Conservation (phyloP, 2,888 invertebrate genomes). For the Branchellion lobata region DNA sequence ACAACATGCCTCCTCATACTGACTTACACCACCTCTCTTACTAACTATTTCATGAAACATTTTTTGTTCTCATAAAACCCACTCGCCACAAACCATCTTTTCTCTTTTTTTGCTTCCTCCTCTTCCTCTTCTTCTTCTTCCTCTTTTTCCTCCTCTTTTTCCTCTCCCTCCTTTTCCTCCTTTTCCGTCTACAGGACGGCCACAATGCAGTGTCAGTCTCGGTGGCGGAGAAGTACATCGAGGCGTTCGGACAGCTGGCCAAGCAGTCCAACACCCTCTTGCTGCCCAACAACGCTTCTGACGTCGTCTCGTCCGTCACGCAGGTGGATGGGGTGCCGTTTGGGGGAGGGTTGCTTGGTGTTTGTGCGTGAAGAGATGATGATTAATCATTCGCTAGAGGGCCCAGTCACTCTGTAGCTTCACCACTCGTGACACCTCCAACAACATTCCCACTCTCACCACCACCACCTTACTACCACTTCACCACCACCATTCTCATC, state of each 20-base stretch:
- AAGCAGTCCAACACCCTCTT: conserved; percentile 90
- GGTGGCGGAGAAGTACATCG: conserved; percentile 92
- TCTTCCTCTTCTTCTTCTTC: background rate
- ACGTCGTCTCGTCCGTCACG: conserved; percentile 74
- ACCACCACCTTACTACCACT: too few relatives aligned
- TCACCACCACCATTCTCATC: too few relatives aligned
- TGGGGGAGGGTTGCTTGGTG: background rate
- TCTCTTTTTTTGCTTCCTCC: background rate
- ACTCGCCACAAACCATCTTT: background rate
- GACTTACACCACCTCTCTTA: too few relatives aligned
- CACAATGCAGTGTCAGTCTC: conserved; percentile 85
- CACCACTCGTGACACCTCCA: too few relatives aligned
- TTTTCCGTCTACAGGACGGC: conserved; percentile 68
- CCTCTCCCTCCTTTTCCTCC: background rate
- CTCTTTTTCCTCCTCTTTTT: too few relatives aligned
- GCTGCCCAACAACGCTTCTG: conserved; percentile 82
- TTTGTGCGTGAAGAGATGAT: background rate
- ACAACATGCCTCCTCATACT: background rate
- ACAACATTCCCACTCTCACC: too few relatives aligned
- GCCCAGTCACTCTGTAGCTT: too few relatives aligned
- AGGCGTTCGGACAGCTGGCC: conserved; percentile 88
- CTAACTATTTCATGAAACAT: too few relatives aligned
- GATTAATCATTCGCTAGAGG: too few relatives aligned
- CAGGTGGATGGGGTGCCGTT: conserved; percentile 66
- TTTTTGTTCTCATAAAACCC: background rate